Base-by-base conservation (phyloP, 2,797 vertebrate genomes). In the Myotis myotis region DNA sequence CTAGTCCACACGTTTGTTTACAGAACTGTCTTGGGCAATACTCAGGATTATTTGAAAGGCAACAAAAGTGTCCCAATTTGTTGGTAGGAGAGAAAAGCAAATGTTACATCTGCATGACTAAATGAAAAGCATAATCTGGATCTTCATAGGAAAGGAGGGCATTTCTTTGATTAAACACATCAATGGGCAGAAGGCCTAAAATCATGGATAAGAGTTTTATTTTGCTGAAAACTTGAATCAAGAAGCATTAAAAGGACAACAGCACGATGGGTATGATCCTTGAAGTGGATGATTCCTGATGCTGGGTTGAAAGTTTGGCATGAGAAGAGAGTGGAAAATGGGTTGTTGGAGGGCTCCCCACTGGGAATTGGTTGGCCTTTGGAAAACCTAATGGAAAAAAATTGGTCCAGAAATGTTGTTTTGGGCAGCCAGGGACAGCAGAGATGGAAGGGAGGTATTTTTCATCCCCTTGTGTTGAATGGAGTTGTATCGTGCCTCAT, bases 191-290 rank as follows among this genome's bases (percentile, higher is more conserved):
- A 88, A 93, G 41, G 1, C 15, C 13, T 28, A 33, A 86, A 75
- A 36, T 30, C 57, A 25, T 25, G 41, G 28, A 60, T 90, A 30
- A 87, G 49, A 75, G 11, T 36, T 16, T 51, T 82, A 82, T 76
- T 89, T 74, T 96, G 57, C 51, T 79, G 25, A 84, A 84, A 87
- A 66, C 9, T 28, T 82, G 57, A 91, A 88, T 82, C 25, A 78
- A 51, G 81, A 95, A 44, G 17, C 36, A 28, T 11, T 51, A 8
- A 16, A 57, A 81, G 11, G 44, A 41, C 30, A 57, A 8, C 25
- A 75, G 23, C 49, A 44, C 2, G 8, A 11, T 19, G 4, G 11
- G 49, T 53, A 3, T 33, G 28, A 16, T 4, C 1, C 33, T 70
- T 33, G 64, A 36, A 22, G 51, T 0, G 1, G 70, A 44, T 33